Evolutionary conservation across 1,140 invertebrate genomes (phyloP).

Genomic region (Ips typographus): DNA sequence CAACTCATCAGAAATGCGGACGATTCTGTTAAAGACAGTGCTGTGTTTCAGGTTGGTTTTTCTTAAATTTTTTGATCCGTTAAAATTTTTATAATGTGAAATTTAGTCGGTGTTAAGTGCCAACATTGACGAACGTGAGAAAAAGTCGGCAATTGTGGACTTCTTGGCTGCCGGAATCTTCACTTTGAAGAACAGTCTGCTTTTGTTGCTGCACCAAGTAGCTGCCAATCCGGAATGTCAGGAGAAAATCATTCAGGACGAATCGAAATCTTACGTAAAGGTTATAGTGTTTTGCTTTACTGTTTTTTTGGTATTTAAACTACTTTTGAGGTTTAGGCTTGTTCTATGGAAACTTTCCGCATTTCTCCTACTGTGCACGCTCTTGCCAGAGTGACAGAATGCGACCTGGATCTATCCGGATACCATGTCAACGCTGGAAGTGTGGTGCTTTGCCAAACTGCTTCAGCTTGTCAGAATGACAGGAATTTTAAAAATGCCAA

Average conservation of each 20-base stretch:
- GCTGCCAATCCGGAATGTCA: slow-evolving; percentile 71
- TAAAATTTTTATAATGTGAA: not conserved
- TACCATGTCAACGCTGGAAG: slow-evolving; percentile 80
- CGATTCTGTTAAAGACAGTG: slow-evolving; percentile 61
- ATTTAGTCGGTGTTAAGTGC: slow-evolving; percentile 68
- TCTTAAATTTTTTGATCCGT: not conserved
- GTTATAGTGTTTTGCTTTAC: not conserved
- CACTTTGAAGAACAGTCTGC: slow-evolving; percentile 78
- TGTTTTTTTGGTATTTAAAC: not conserved
- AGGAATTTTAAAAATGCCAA: slow-evolving; percentile 74
- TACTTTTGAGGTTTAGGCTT: slow-evolving; percentile 57
- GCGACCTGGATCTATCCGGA: slow-evolving; percentile 73
- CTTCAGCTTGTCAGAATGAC: slow-evolving; percentile 76
- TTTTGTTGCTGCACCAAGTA: slow-evolving; percentile 76
- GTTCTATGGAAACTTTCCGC: slow-evolving; percentile 82
- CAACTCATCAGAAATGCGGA: slow-evolving; percentile 71
- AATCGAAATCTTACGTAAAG: slow-evolving; percentile 64
- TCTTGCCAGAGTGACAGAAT: slow-evolving; percentile 76
- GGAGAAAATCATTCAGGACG: slow-evolving; percentile 73
- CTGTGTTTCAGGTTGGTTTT: slow-evolving; percentile 61
- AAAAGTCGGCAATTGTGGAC: slow-evolving; percentile 82
- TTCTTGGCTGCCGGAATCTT: slow-evolving; percentile 85
- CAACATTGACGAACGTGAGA: slow-evolving; percentile 73
- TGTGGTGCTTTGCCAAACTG: slow-evolving; percentile 82
- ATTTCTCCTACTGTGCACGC: slow-evolving; percentile 82